These are phyloP conservation scores for Drosophila mayaguana DNA, from an alignment of 2,888 invertebrate species.

Conservation along the genomic window DNA sequence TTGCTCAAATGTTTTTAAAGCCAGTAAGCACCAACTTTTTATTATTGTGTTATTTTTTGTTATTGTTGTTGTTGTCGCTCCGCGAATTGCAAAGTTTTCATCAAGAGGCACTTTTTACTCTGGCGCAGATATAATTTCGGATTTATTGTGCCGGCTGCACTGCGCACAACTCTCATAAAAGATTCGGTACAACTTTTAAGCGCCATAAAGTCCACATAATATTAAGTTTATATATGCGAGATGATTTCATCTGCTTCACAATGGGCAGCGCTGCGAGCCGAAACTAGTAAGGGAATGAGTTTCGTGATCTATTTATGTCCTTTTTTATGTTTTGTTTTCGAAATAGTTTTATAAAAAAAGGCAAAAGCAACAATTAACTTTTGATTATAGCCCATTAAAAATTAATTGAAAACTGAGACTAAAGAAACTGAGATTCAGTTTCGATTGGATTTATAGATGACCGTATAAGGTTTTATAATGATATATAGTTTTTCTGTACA, in stretches of 20 bases:
- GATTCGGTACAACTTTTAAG: conserved; percentile 50
- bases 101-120: conserved; percentile 38
- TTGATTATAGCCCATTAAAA: neutral
- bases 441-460: neutral
- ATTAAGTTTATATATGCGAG: conserved; percentile 11
- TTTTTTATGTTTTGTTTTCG: neutral
- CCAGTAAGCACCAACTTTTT: conserved; percentile 49
- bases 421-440: neutral
- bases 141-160: conserved; percentile 61
- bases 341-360: neutral
- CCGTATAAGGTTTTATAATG: neutral
- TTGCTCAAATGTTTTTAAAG: conserved; percentile 35
- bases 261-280: neutral
- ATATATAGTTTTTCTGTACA: no score
- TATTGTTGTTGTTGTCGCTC: conserved; percentile 8
- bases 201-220: conserved; percentile 36
- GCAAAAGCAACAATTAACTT: conserved; percentile 8
- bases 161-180: conserved; percentile 42
- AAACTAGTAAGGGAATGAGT: neutral
- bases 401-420: neutral
- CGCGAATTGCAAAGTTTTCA: conserved; percentile 59
- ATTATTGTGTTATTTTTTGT: conserved; percentile 21
- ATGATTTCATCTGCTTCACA: conserved; percentile 26
- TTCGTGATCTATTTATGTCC: neutral
- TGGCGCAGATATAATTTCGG: conserved; percentile 50